Conservation (phyloP, 2,113 vertebrate genomes). For the Arizona elegans region DNA sequence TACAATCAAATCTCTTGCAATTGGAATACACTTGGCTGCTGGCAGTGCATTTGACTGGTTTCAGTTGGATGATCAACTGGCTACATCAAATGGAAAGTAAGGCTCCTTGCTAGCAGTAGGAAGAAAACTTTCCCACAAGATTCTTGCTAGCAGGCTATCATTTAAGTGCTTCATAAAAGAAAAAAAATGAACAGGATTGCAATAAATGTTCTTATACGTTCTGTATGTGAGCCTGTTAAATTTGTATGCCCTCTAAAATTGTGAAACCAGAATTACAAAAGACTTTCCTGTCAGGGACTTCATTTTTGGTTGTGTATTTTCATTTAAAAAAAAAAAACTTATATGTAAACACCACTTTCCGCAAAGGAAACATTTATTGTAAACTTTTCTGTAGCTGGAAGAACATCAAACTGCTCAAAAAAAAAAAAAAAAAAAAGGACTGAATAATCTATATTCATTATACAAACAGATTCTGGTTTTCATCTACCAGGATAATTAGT, state of each 20-base stretch:
- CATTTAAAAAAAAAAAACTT: not conserved
- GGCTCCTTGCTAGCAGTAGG: not conserved
- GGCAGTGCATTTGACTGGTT: not conserved
- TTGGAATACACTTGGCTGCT: not conserved
- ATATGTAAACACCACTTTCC: not conserved
- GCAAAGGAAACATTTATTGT: not conserved
- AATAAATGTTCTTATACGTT: not conserved
- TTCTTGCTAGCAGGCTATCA: not conserved
- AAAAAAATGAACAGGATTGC: not conserved
- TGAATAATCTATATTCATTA: not conserved
- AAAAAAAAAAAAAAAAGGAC: not conserved
- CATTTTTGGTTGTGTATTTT: not conserved
- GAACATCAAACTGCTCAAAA: not conserved
- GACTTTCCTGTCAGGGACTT: not conserved
- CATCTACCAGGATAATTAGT: not conserved
- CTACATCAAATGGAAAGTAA: not conserved
- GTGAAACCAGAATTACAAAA: conserved; percentile 11
- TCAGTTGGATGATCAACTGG: not conserved
- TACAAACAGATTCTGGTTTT: not conserved
- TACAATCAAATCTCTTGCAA: not conserved
- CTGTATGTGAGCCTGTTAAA: not conserved
- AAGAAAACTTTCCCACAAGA: not conserved
- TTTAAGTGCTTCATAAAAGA: not conserved
- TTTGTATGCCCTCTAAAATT: not conserved
- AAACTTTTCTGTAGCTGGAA: not conserved